A percentile compares a stretch with the other conserved stretches of the same genome.
Evolutionary conservation across 2,113 vertebrate species (phyloP).

Genomic region (Myiozetetes cayanensis): DNA sequence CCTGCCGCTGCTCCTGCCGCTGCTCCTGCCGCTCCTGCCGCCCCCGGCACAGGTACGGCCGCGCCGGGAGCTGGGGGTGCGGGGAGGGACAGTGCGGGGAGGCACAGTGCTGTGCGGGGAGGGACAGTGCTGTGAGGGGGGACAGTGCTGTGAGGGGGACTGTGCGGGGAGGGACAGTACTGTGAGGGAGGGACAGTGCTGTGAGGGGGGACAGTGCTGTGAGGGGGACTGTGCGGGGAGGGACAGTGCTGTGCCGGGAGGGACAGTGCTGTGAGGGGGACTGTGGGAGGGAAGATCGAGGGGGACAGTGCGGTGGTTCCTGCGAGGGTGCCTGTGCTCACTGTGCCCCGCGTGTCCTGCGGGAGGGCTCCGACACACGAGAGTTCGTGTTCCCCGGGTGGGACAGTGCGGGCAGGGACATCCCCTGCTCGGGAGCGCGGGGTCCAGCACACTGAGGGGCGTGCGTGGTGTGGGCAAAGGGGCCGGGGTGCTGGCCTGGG

Average conservation of each 20-base stretch:
- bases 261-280: neutral
- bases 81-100: neutral
- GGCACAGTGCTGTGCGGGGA: too few species aligned
- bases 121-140: neutral
- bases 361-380: neutral
- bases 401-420: neutral
- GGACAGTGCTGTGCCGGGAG: neutral
- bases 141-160: too few species aligned
- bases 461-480: fast-evolving
- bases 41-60: neutral
- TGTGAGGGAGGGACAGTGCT: neutral
- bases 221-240: neutral
- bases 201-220: too few species aligned
- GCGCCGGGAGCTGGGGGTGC: neutral
- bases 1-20: neutral
- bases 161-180: neutral
- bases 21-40: neutral
- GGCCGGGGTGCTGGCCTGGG: neutral
- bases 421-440: neutral
- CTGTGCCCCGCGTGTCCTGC: neutral
- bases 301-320: neutral
- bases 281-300: neutral
- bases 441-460: fast-evolving
- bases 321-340: neutral
- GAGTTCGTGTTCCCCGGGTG: neutral